A percentile compares a stretch with the other conserved stretches of the same genome.
Conservation (phyloP, 2,888 invertebrate species). For the Thelaira solivaga region DNA sequence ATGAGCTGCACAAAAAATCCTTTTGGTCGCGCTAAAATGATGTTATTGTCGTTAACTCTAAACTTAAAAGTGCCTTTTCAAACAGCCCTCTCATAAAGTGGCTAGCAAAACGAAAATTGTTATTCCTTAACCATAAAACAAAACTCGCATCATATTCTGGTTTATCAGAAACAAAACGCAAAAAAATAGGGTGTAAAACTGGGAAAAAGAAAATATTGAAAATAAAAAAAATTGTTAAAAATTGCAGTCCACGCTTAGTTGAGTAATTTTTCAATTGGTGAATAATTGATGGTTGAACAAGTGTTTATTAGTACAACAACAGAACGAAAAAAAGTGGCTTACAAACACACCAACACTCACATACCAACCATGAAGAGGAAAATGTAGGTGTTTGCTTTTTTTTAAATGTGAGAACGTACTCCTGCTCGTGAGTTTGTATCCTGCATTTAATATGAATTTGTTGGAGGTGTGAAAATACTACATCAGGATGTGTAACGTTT, state of each 20-base stretch:
- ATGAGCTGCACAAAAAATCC: too few relatives aligned
- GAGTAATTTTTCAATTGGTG: constrained; percentile 77
- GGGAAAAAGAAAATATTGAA: constrained; percentile 19
- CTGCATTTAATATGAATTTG: constrained; percentile 16
- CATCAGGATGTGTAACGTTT: constrained; percentile 53
- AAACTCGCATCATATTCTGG: constrained; percentile 40
- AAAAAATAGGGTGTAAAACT: not conserved
- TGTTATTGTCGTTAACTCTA: too few relatives aligned
- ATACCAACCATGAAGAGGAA: not conserved
- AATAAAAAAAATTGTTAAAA: constrained; percentile 50
- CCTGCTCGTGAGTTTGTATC: not conserved
- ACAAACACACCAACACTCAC: not conserved
- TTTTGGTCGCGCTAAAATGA: too few relatives aligned
- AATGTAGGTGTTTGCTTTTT: not conserved
- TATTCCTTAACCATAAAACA: constrained; percentile 10
- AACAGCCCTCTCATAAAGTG: not conserved
- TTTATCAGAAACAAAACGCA: constrained; percentile 12
- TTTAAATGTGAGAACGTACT: too few relatives aligned
- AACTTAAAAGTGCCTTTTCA: not conserved
- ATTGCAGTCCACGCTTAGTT: constrained; percentile 67
- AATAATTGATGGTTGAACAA: constrained; percentile 73
- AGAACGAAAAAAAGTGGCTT: too few relatives aligned
- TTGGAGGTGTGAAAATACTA: constrained; percentile 54
- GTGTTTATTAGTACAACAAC: constrained; percentile 57
- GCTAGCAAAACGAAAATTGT: not conserved